These are phyloP conservation scores for Zaprionus ornatus DNA, from an alignment of 1,140 invertebrate genomes.

Conservation along the genomic window DNA sequence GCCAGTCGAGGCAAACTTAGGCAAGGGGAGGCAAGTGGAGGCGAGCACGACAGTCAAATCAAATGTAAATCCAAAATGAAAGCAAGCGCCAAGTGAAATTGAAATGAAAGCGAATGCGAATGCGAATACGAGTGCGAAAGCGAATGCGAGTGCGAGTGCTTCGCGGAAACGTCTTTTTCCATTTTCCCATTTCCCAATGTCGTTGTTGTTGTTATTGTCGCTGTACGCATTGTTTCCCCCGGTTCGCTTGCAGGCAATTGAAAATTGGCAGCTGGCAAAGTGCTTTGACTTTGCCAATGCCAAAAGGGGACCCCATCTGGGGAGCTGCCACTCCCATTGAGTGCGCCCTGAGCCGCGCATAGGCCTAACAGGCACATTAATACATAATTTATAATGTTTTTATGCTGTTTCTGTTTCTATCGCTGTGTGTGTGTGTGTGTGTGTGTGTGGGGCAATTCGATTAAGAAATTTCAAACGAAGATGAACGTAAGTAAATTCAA, in stretches of 20 bases:
- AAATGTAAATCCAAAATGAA: conserved; percentile 81
- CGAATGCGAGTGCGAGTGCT: conserved; percentile 14
- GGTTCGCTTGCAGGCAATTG: conserved; percentile 64
- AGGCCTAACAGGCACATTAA: conserved; percentile 77
- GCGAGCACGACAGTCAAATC: conserved; percentile 65
- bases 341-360: conserved; percentile 21
- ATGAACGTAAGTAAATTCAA: conserved; percentile 25
- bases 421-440: not conserved
- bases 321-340: conserved; percentile 32
- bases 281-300: conserved; percentile 43
- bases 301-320: conserved; percentile 8
- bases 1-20: conserved; percentile 9
- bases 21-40: not conserved
- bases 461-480: conserved; percentile 28
- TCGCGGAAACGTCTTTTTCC: conserved; percentile 40
- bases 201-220: conserved; percentile 35
- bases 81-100: conserved; percentile 76
- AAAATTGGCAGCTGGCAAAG: conserved; percentile 77
- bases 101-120: conserved; percentile 74
- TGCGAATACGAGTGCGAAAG: conserved; percentile 1
- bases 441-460: conserved; percentile 31
- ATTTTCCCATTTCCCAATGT: conserved; percentile 40
- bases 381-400: conserved; percentile 83
- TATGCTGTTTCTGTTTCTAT: conserved; percentile 60
- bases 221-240: conserved; percentile 39